Evolutionary conservation across 2,113 vertebrate species (phyloP), one percentile per base, ranked within the genome.

Genomic region (Channa maculata): DNA sequence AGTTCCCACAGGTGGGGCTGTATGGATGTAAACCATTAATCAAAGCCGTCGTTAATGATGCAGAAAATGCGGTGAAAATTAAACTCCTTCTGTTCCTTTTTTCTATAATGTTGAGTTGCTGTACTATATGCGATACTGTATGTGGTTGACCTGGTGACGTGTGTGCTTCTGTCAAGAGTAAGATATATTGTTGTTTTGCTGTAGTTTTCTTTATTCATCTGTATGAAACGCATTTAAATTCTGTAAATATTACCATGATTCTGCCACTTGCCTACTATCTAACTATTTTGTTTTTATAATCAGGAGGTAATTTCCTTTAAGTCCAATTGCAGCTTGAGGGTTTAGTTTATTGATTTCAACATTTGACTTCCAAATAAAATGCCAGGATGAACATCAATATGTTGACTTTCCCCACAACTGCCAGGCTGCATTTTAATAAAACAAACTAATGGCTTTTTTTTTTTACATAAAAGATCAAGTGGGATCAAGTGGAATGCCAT

Each of bases 21-120:
- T 86, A 59, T 71, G 79, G 78, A 86, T 92, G 88, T 84, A 58
- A 78, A 90, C 79, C 90, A 92, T 90, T 93, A 93, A 94, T 95
- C 91, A 93, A 66, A 77, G 89, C 62, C 87, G 84, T 90, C 83
- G 87, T 95, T 95, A 94, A 93, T 90, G 88, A 89, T 74, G 48
- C 41, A 71, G 71, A 80, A 80, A 90, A 91, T 90, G 61, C 78
- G 78, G 85, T 94, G 90, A 92, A 91, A 92, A 90, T 90, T 65
- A 89, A 91, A 71, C 67, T 63, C 77, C 91, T 86, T 88, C 71
- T 60, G 85, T 85, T 83, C 77, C 81, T 65, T 77, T 63, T 63
- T 80, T 83, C 84, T 82, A 83, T 90, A 79, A 85, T 69, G 73
- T 84, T 77, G 80, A 59, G 71, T 67, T 82, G 51, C 70, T 65